These are phyloP conservation scores for Aptenodytes patagonicus DNA, from an alignment of 2,113 vertebrate genomes.

Conservation along the genomic window DNA sequence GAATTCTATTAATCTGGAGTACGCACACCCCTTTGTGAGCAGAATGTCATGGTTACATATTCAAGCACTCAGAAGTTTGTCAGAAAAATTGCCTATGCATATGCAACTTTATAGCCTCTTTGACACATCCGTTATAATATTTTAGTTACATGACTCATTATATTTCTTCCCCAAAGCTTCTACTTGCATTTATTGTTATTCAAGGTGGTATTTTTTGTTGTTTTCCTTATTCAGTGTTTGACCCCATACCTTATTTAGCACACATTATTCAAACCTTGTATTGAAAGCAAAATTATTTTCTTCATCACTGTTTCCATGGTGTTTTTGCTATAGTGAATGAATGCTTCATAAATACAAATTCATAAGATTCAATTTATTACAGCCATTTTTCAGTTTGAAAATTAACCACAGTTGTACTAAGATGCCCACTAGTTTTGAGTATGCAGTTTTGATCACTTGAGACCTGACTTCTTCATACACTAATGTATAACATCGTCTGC, in stretches of 20 bases:
- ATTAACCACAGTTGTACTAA: neutral
- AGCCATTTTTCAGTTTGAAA: neutral
- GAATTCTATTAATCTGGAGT: neutral
- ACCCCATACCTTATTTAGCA: neutral
- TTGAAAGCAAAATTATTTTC: neutral
- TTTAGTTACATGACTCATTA: neutral
- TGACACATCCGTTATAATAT: neutral
- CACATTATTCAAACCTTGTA: neutral
- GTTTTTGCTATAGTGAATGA: neutral
- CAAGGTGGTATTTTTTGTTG: neutral
- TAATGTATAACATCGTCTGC: neutral
- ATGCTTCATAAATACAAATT: neutral
- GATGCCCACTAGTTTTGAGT: neutral
- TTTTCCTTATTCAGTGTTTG: neutral
- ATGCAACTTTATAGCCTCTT: neutral
- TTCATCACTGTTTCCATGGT: neutral
- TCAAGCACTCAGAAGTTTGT: neutral
- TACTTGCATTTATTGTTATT: neutral
- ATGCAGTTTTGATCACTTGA: neutral
- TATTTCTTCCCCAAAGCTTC: neutral
- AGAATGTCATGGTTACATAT: neutral
- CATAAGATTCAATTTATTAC: neutral
- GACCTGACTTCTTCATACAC: neutral
- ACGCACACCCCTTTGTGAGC: neutral
- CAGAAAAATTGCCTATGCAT: conserved; percentile 1